These are phyloP conservation scores for Drosophila mojavensis DNA, from an alignment of 1,140 invertebrate species.

Conservation along the genomic window DNA sequence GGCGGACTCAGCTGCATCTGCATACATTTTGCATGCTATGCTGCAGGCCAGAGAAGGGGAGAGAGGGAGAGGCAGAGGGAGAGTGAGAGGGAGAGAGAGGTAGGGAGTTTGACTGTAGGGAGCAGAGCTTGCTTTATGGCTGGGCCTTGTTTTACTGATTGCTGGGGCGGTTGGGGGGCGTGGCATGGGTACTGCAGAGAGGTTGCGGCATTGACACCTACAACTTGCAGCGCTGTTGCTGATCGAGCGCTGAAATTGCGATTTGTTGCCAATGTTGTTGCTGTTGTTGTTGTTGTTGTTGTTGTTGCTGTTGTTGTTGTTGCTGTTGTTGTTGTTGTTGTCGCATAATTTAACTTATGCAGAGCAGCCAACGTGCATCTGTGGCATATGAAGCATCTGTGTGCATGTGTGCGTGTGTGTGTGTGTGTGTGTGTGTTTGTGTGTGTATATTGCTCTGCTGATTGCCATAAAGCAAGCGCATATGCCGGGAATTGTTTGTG, in stretches of 20 bases:
- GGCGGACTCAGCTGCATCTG: background rate
- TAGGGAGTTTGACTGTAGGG: background rate
- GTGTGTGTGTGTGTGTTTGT: background rate
- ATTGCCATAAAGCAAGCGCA: slow-evolving; percentile 72
- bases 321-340: slow-evolving; percentile 19
- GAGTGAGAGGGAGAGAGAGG: background rate
- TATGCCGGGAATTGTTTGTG: slow-evolving; percentile 53
- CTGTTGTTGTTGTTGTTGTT: slow-evolving; percentile 14
- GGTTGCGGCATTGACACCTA: slow-evolving; percentile 51
- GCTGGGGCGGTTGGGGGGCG: background rate
- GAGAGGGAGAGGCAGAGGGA: background rate
- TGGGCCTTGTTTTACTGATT: slow-evolving; percentile 2
- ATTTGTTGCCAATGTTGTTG: slow-evolving; percentile 40
- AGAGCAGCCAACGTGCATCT: slow-evolving; percentile 5
- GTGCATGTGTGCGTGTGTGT: background rate
- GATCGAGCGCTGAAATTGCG: slow-evolving; percentile 59
- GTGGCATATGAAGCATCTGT: background rate
- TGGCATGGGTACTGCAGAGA: background rate
- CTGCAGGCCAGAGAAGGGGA: slow-evolving; percentile 6
- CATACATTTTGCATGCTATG: slow-evolving; percentile 18
- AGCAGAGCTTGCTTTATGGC: background rate
- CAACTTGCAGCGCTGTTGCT: slow-evolving; percentile 32
- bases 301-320: slow-evolving; percentile 16
- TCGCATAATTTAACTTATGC: slow-evolving; percentile 29
- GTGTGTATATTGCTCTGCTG: slow-evolving; percentile 27